phyloP scores from a whole-genome alignment of 2,888 invertebrate species.

The Tupiocoris notatus region DNA sequence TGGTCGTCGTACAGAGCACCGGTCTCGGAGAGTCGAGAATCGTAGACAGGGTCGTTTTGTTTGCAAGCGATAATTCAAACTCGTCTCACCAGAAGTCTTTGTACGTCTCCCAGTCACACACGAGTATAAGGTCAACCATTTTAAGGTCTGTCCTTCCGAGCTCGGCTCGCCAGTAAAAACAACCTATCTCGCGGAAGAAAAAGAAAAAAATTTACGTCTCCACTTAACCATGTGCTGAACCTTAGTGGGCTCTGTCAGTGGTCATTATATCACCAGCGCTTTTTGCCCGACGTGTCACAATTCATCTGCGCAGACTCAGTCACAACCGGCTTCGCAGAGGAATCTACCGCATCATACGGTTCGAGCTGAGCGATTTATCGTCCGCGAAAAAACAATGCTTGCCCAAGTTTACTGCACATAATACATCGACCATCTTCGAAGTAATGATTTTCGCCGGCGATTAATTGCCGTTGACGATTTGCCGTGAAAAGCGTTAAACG shows the following conservation, averaged over 20 bases:
- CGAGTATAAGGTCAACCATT: not conserved
- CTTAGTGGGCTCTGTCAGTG: not conserved
- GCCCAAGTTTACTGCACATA: too few relatives aligned
- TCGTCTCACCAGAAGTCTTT: not conserved
- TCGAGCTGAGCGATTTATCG: too few relatives aligned
- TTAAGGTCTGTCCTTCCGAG: not conserved
- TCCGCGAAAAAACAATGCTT: too few relatives aligned
- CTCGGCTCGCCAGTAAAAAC: not conserved
- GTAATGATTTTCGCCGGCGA: too few relatives aligned
- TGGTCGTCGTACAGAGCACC: not conserved
- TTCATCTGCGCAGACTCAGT: constrained; percentile 7
- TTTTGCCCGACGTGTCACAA: constrained; percentile 14
- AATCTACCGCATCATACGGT: too few relatives aligned
- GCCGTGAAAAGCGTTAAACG: too few relatives aligned
- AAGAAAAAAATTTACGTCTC: not conserved
- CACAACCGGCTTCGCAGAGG: not conserved
- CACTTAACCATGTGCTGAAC: not conserved
- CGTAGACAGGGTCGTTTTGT: not conserved
- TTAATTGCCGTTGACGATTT: too few relatives aligned
- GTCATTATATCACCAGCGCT: constrained; percentile 15
- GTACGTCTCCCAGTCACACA: not conserved
- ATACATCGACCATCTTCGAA: too few relatives aligned
- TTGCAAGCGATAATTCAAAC: not conserved
- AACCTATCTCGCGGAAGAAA: not conserved
- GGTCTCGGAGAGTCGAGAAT: not conserved